Evolutionary conservation across 2,113 vertebrate species (phyloP).

Genomic region (Muntiacus muntjak): DNA sequence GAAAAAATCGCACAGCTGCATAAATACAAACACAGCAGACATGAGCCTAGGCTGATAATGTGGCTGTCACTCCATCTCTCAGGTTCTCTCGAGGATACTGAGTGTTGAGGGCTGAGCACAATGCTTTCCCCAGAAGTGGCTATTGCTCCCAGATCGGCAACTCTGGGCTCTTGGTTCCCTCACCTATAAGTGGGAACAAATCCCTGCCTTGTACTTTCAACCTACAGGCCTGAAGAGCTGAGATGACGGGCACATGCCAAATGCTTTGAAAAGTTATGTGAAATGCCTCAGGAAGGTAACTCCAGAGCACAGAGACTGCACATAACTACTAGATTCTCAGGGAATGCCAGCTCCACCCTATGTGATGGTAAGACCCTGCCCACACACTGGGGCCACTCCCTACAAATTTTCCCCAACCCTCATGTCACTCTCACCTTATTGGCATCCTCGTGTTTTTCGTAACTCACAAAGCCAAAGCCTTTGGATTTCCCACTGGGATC

Average conservation of each 20-base stretch:
- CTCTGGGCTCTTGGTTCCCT: not conserved
- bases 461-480: conserved; percentile 99
- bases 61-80: not conserved
- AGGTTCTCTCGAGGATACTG: not conserved
- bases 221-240: not conserved
- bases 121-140: not conserved
- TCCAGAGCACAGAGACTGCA: not conserved
- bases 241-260: not conserved
- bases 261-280: not conserved
- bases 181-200: not conserved
- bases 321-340: too few species aligned
- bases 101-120: not conserved
- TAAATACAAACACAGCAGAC: not conserved
- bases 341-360: not conserved
- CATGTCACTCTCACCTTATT: conserved; percentile 88
- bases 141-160: not conserved
- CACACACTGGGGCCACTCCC: not conserved
- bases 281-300: not conserved
- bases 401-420: not conserved
- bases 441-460: conserved; percentile 98
- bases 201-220: not conserved
- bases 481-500: conserved; percentile 96
- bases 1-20: not conserved
- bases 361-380: not conserved
- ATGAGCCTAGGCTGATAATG: not conserved